Evolutionary conservation across 2,797 vertebrate species (phyloP).

Genomic region (Pelodytes ibericus): DNA sequence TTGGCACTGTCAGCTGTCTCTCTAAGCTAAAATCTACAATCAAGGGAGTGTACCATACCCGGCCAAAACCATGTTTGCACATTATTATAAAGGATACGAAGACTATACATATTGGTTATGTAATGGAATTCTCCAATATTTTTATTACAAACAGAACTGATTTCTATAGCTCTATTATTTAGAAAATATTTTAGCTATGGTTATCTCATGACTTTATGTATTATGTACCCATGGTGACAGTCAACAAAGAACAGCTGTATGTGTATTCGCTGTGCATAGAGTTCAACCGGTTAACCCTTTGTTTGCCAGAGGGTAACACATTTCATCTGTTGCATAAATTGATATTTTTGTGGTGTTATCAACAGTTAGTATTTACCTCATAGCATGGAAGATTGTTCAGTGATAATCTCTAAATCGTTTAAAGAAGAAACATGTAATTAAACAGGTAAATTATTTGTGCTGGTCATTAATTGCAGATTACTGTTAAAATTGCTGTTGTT

Average conservation of each 20-base stretch:
- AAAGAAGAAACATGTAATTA: no score
- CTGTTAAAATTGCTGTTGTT: no score
- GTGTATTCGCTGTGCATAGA: constrained; percentile 39
- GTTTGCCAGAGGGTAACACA: background rate
- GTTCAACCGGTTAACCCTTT: constrained; percentile 35
- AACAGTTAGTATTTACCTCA: no score
- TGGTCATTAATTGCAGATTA: no score
- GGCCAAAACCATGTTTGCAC: constrained; percentile 28
- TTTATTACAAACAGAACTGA: constrained; percentile 34
- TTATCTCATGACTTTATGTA: constrained; percentile 29
- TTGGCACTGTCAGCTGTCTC: constrained; percentile 30
- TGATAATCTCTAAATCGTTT: no score
- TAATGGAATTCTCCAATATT: constrained; percentile 22
- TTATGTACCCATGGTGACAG: constrained; percentile 41
- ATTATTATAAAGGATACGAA: constrained; percentile 25
- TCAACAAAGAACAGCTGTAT: constrained; percentile 49
- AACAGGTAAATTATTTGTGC: no score
- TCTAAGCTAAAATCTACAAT: constrained; percentile 27
- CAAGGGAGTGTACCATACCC: constrained; percentile 28
- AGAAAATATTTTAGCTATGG: constrained; percentile 18
- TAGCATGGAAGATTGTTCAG: no score
- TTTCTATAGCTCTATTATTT: constrained; percentile 50
- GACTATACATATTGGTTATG: constrained; percentile 20
- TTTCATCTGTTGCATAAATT: background rate
- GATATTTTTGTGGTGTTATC: no score